Base-by-base conservation (phyloP, 2,797 vertebrate genomes). In the Betta splendens region DNA sequence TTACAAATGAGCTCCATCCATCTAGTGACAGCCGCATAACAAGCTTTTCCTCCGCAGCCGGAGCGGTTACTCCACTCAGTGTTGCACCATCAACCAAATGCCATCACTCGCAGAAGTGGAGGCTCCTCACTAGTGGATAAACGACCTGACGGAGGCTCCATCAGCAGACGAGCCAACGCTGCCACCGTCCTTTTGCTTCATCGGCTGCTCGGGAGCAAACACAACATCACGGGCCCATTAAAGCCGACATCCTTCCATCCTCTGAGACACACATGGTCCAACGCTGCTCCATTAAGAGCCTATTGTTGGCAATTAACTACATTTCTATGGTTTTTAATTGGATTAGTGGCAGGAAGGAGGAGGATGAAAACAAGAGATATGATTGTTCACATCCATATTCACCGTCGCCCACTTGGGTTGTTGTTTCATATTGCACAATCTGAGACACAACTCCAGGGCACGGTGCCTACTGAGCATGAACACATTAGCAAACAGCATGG, bases 401-500 rank as follows among this genome's bases (percentile, higher is more conserved):
- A 46, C 35, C 54, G 53, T 64, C 47, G 22, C 69, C 59, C 79
- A 56, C 69, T 58, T 54, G 66, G 56, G 74, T 53, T 65, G 29
- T 65, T 70, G 59, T 75, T 75, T 83, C 66, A 75, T 76, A 72
- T 71, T 37, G 77, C 16, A 32, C 48, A 63, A 69, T 80, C 77
- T 72, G 53, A 73, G 74, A 65, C 51, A 67, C 72, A 77, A 75
- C 80, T 79, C 78, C 62, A 42, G 78, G 75, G 82, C 78, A 64
- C 40, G 13, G 47, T 55, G 79, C 47, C 81, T 71, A 55, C 46
- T 55, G 63, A 84, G 65, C 29, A 29, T 7, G 36, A 73, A 72
- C 69, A 78, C 80, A 86, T 86, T 83, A 85, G 56, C 84, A 84
- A 84, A 64, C 86, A 87, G 80, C 86, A 71, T 77, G 83, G 80